Base-by-base conservation (phyloP, 2,113 vertebrate species). In the Cyanoramphus novaezelandiae region DNA sequence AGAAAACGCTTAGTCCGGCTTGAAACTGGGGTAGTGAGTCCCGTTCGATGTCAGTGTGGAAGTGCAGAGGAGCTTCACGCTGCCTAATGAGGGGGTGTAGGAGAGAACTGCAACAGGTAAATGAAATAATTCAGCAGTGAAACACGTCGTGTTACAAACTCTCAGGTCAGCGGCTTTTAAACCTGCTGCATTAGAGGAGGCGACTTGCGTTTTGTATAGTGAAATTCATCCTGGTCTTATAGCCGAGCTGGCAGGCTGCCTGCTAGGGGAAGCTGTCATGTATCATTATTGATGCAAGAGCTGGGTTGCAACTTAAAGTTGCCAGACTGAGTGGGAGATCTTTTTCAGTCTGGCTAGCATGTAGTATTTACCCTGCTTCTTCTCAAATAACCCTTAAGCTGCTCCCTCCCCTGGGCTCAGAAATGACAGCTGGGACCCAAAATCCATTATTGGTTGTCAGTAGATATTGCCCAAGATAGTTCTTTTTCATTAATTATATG, bases 151-250 rank as follows among this genome's bases (percentile, higher is more conserved):
- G 39, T 14, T 28, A 76, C 31, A 13, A 5, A 11, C 1, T 11
- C 10, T 2, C n/a, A 5, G 47, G 18, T 35, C 37, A n/a, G 31
- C 4, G 19, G 21, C 78, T 27, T 6, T 44, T 31, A 2, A 23
- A 47, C 62, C 28, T 24, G 37, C 29, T 47, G 29, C 12, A 0
- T 18, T 35, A 17, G 9, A 57, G 17, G 1, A 10, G 35, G 25
- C 80, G 41, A 20, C 2, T 19, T 9, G 28, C 4, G 0, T 10
- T 39, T 6, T 25, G 1, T 0, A 1, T 0, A 16, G 49, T 43
- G 86, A 29, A 39, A 64, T 9, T 35, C 12, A 25, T 31, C 60
- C 31, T 4, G 2, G 6, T 14, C 29, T 15, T 3, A 1, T 2
- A 28, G 87, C 81, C 86, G 25, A 4, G 59, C 50, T 55, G 86